Evolutionary conservation across 53 echinoderm and acorn worm genomes (phyloP), one percentile per base, ranked within the genome.

Genomic region (Mesocentrotus franciscanus): DNA sequence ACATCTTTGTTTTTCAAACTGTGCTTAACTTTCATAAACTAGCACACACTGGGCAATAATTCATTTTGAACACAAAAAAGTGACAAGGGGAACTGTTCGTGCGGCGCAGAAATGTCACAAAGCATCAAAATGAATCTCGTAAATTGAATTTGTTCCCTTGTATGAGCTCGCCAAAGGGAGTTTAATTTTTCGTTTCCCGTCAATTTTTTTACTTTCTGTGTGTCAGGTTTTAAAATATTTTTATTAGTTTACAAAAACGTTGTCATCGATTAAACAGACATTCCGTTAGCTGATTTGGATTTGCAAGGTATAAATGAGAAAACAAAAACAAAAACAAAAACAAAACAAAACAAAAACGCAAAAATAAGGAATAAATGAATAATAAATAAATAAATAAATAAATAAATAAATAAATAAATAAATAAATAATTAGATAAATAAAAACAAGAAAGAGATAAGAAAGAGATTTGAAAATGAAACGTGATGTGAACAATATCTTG

Each of bases 91-190:
- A 57, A 64, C 34, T 2, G 5, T 36, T 75, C 92, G 74, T 72
- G 92, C 22, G 56, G 92, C 35, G 92, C 92, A n/a, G 55, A 92
- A 92, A 74, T 92, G 75, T 56, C 49, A 72, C 75, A 56, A 60
- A 26, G 74, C 75, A 36, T 72, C 74, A 70, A 42, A 56, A 26
- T 71, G 27, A 56, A 91, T 61, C 66, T 56, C 36, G 22, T 61
- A 91, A 91, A 92, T 92, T 92, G 74, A 92, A 74, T 92, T 92
- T 92, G 92, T 75, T 92, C 17, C 92, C 17, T 74, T 75, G 56
- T 56, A 72, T 71, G 74, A 92, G 71, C 36, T 92, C 29, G 35
- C 71, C 92, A 66, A 70, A 56, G 29, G 74, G 58, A 56, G 39
- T 24, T 20, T 92, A 92, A 92, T 92, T 92, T 39, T 75, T 39